Evolutionary conservation across 2,797 vertebrate species (phyloP).

Genomic region (Acestrorhynchus altus): DNA sequence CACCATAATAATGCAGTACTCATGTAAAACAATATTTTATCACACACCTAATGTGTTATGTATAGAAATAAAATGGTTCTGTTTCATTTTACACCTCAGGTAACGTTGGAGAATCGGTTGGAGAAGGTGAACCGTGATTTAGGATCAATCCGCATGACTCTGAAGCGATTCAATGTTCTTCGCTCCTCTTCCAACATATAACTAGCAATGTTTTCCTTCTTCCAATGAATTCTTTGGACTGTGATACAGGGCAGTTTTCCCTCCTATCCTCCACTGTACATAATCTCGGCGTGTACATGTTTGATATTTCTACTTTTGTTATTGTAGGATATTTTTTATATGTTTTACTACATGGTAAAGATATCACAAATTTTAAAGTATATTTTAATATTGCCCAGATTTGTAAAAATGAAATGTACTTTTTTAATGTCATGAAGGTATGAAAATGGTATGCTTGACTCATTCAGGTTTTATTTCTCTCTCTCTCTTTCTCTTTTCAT

Average conservation of each 20-base stretch:
- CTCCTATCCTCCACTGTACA: conserved; percentile 41
- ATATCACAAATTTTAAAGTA: conserved; percentile 65
- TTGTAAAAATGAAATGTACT: conserved; percentile 75
- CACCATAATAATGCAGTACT: too few species aligned
- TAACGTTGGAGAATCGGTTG: conserved; percentile 92
- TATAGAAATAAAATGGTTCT: not conserved
- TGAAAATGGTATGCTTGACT: conserved; percentile 62
- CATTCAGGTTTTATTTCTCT: conserved; percentile 64
- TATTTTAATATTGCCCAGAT: conserved; percentile 76
- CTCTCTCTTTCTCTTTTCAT: conserved; percentile 44
- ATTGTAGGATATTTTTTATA: conserved; percentile 61
- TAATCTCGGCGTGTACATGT: conserved; percentile 48
- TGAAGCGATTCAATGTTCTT: conserved; percentile 93
- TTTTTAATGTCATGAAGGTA: conserved; percentile 69
- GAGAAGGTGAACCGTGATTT: conserved; percentile 91
- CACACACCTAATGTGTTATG: too few species aligned
- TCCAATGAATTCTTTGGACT: conserved; percentile 62
- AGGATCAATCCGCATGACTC: conserved; percentile 92
- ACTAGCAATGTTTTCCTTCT: conserved; percentile 75
- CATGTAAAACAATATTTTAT: too few species aligned
- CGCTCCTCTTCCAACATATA: conserved; percentile 90
- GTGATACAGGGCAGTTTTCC: conserved; percentile 17
- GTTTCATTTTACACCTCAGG: conserved; percentile 70
- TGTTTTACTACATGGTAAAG: conserved; percentile 56
- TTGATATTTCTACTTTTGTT: conserved; percentile 64